These are phyloP conservation scores for Ahaetulla prasina DNA, from an alignment of 2,113 vertebrate species.

Conservation along the genomic window DNA sequence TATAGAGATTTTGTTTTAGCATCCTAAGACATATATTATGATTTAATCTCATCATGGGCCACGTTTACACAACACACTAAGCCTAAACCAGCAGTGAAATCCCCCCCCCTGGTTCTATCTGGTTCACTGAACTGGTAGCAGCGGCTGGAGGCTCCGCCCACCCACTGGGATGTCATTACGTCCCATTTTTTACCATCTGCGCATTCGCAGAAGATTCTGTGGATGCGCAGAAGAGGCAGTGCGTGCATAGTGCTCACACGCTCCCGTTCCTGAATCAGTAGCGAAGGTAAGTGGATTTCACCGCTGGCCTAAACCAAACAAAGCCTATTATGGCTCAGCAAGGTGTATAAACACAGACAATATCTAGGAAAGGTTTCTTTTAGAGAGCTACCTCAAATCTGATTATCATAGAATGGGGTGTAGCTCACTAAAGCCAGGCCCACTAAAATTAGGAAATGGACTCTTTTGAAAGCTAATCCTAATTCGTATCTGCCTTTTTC, in stretches of 20 bases:
- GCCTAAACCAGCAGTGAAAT: too few species aligned
- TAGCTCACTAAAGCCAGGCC: background rate
- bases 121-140: too few species aligned
- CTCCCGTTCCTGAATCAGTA: too few species aligned
- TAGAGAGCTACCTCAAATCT: background rate
- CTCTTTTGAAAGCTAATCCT: background rate
- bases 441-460: background rate
- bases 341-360: background rate
- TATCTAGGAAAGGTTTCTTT: background rate
- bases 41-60: background rate
- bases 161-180: too few species aligned
- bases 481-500: too few species aligned
- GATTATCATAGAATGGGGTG: background rate
- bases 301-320: background rate
- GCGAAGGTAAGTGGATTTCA: too few species aligned
- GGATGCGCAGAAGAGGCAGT: too few species aligned
- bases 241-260: too few species aligned
- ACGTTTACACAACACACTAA: background rate
- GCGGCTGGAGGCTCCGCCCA: too few species aligned
- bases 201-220: too few species aligned
- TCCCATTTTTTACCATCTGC: too few species aligned
- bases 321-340: background rate
- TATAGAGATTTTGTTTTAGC: background rate
- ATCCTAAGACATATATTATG: background rate
- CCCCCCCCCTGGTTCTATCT: too few species aligned